Base-by-base conservation (phyloP, 1,140 invertebrate genomes). In the Pseudomyrmex concolor region DNA sequence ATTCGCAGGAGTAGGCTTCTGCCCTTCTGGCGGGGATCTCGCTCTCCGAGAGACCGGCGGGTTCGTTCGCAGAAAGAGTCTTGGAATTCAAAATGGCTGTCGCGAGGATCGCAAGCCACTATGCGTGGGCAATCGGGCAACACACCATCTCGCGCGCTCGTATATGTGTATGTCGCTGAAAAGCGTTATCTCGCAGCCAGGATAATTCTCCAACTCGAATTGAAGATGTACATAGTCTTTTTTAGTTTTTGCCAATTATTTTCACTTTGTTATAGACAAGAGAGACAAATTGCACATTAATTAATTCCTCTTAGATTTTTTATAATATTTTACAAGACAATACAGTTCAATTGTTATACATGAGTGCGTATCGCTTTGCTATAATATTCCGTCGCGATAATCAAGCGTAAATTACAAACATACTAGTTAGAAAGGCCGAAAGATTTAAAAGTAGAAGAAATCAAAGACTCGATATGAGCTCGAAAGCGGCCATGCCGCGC, bases 31-130 rank as follows among this genome's bases (percentile, higher is more conserved):
- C 34, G 15, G 55, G 13, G 22, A 45, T 57, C 43, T 48, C 25
- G 50, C 13, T 67, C 59, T 59, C 54, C 63, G 43, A 51, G 25
- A 34, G 25, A 34, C 54, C 74, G 19, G 9, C 64, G 43, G 25
- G 72, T 64, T 71, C 60, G 67, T 48, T 86, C 25, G 85, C 85
- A 89, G 89, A 87, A 89, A 87, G 84, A 85, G 77, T 67, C 76
- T 73, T 93, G 93, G 93, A 94, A 94, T 94, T 94, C 93, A 94
- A 94, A 93, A 94, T 94, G 93, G 93, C 93, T 91, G 92, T 84
- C 80, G 55, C 86, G 80, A 70, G 83, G 83, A 85, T 88, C 89
- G 83, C 60, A 67, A 84, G 71, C 78, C 77, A 73, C 76, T 84
- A 85, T 82, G 83, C 87, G 90, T 89, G 84, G 85, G 86, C 88